A percentile compares a stretch with the other conserved stretches of the same genome.
phyloP scores from a whole-genome alignment of 2,888 invertebrate genomes.

The Stomorhina lunata region DNA sequence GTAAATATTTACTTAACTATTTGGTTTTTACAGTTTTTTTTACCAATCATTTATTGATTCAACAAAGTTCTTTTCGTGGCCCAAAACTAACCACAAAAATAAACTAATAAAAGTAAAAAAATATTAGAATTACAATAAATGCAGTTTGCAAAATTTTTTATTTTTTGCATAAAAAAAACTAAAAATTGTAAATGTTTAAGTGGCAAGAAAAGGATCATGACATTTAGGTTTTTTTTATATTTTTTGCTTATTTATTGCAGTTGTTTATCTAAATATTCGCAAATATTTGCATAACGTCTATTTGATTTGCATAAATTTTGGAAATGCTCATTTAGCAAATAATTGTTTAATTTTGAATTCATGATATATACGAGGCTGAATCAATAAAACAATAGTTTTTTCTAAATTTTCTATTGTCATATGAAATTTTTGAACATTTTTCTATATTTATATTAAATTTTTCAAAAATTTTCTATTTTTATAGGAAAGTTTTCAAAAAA shows the following conservation, averaged over 20 bases:
- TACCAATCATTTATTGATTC: slow-evolving; percentile 79
- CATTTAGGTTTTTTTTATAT: slow-evolving; percentile 39
- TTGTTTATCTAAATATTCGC: not conserved
- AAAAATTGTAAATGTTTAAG: slow-evolving; percentile 39
- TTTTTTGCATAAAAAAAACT: slow-evolving; percentile 23
- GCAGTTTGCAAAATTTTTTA: slow-evolving; percentile 29
- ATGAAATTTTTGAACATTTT: no score
- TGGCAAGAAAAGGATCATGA: slow-evolving; percentile 46
- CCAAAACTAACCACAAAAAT: slow-evolving; percentile 62
- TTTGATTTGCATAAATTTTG: no score
- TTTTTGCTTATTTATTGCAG: slow-evolving; percentile 34
- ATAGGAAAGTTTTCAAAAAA: no score
- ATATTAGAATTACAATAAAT: slow-evolving; percentile 55
- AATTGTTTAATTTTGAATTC: no score
- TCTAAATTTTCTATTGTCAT: no score
- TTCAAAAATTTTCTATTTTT: no score
- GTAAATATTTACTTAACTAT: slow-evolving; percentile 37
- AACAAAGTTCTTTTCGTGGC: slow-evolving; percentile 74
- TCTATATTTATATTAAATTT: no score
- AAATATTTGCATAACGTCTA: not conserved
- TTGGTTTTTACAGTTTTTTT: slow-evolving; percentile 68
- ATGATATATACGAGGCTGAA: no score
- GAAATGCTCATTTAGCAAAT: no score
- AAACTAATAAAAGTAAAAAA: slow-evolving; percentile 42
- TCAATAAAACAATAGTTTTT: no score